Percentiles rank a stretch among this genome's conserved stretches.
Evolutionary conservation across 37 sponge, comb jelly and placozoan genomes (phyloP).

Genomic region (Spongilla lacustris): DNA sequence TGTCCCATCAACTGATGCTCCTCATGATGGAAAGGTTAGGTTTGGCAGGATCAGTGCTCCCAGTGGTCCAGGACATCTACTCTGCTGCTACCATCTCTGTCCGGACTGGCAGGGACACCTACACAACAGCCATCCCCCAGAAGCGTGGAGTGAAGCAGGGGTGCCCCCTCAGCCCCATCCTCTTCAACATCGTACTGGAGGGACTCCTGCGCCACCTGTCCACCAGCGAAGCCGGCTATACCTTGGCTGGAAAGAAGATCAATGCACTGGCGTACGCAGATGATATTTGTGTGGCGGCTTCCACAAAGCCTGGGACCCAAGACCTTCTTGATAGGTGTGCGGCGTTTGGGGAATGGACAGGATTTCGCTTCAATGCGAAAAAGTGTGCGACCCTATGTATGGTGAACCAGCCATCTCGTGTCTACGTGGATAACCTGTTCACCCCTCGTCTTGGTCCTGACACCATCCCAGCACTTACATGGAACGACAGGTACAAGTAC

Average conservation of each 20-base stretch:
- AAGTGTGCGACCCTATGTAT: constrained; percentile 32
- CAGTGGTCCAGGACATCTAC: constrained; percentile 28
- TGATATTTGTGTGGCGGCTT: constrained; percentile 15
- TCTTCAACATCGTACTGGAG: constrained; percentile 38
- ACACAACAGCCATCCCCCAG: not conserved
- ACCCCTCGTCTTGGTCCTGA: not conserved
- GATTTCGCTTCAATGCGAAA: constrained; percentile 13
- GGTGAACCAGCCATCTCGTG: not conserved
- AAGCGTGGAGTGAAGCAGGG: constrained; percentile 41
- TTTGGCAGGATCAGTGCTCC: not conserved
- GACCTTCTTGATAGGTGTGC: not conserved
- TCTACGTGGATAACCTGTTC: not conserved
- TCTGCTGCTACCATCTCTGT: not conserved
- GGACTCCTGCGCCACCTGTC: constrained; percentile 2
- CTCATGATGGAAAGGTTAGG: constrained; percentile 11
- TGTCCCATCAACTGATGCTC: constrained; percentile 15
- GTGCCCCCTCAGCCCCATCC: constrained; percentile 34
- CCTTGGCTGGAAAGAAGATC: not conserved
- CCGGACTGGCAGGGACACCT: not conserved
- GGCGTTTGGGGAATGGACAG: constrained; percentile 20
- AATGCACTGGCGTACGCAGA: constrained; percentile 32
- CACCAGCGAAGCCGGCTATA: not conserved
- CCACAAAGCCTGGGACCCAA: not conserved
- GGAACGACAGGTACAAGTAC: constrained; percentile 25
- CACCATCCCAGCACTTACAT: constrained; percentile 13